Percentiles rank a stretch among this genome's conserved stretches.
Evolutionary conservation across 1,140 invertebrate genomes (phyloP).

Genomic region (Saccostrea cuccullata): DNA sequence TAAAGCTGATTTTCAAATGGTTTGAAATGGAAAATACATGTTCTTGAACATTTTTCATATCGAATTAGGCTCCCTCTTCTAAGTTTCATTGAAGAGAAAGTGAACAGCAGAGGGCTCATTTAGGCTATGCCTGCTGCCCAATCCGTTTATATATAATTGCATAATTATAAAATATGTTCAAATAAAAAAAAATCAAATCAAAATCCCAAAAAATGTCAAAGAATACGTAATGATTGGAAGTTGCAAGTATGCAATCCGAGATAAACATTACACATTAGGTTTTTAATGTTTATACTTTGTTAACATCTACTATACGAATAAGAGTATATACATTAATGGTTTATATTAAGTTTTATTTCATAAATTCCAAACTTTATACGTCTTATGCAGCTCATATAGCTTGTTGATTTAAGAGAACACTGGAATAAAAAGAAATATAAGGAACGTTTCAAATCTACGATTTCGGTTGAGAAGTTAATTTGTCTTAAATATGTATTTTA

Average conservation of each 20-base stretch:
- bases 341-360: too few relatives aligned
- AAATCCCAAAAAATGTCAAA: neutral
- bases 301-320: too few relatives aligned
- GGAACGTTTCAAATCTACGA: neutral
- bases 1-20: neutral
- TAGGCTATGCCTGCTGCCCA: too few relatives aligned
- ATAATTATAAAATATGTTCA: too few relatives aligned
- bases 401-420: neutral
- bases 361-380: neutral
- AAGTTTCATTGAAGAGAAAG: neutral
- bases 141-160: too few relatives aligned
- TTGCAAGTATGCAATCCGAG: neutral
- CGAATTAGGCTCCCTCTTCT: neutral
- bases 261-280: neutral
- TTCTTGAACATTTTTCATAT: neutral
- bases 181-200: too few relatives aligned
- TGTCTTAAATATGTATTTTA: neutral
- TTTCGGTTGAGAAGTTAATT: neutral
- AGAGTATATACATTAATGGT: too few relatives aligned
- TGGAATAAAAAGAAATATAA: neutral
- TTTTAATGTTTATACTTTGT: too few relatives aligned
- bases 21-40: neutral
- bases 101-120: too few relatives aligned
- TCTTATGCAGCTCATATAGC: neutral
- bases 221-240: neutral